Percentiles rank a stretch among this genome's conserved stretches.
Conservation (phyloP, 2,113 vertebrate genomes). For the Protobothrops mucrosquamatus region DNA sequence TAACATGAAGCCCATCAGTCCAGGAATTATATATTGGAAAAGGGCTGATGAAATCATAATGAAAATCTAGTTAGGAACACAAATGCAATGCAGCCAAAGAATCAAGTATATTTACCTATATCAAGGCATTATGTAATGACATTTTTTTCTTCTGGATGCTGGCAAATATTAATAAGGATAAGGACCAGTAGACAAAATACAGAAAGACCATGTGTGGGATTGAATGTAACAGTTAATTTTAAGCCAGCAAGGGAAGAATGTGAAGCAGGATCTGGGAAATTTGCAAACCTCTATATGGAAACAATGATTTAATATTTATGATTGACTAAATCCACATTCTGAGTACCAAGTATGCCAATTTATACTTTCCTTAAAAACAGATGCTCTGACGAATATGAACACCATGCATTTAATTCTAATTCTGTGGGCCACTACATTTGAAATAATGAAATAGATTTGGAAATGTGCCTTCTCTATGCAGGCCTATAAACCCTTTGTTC, state of each 20-base stretch:
- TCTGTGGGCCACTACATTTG: neutral
- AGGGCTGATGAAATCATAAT: neutral
- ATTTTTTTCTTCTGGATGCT: neutral
- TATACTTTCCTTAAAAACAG: neutral
- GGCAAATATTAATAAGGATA: neutral
- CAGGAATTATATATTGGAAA: neutral
- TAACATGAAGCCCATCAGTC: neutral
- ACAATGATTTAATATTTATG: neutral
- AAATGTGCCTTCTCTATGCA: constrained; percentile 25
- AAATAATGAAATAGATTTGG: constrained; percentile 44
- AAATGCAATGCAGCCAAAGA: neutral
- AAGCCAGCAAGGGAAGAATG: neutral
- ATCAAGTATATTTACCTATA: neutral
- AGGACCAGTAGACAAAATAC: neutral
- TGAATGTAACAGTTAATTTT: neutral
- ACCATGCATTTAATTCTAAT: constrained; percentile 15
- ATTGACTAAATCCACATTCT: neutral
- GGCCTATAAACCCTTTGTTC: constrained; percentile 38
- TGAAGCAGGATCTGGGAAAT: neutral
- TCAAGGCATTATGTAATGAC: neutral
- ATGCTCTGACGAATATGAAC: constrained; percentile 16
- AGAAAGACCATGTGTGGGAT: neutral
- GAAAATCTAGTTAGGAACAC: neutral
- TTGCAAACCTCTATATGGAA: neutral
- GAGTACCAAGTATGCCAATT: neutral